phyloP scores from a whole-genome alignment of 2,113 vertebrate species.

The Arenaria interpres region DNA sequence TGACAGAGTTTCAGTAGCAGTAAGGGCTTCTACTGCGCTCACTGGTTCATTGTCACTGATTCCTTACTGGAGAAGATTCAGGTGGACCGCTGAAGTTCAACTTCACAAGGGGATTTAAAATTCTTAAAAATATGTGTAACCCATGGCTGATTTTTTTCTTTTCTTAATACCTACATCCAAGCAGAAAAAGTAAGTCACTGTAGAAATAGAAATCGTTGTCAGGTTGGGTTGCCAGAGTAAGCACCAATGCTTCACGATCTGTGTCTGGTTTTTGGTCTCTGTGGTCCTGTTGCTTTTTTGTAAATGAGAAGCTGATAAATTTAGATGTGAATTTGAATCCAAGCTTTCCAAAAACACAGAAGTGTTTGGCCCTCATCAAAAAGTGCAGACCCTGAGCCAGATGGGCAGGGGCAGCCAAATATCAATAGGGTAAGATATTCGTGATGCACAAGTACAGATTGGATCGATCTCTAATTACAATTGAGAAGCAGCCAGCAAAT shows the following conservation, averaged over 20 bases:
- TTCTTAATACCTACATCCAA: neutral
- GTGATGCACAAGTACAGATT: neutral
- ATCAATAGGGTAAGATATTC: neutral
- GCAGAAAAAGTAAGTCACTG: neutral
- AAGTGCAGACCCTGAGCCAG: neutral
- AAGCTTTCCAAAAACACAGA: neutral
- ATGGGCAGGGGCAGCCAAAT: neutral
- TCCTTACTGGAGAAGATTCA: neutral
- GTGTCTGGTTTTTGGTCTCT: constrained; percentile 17
- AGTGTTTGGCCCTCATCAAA: neutral
- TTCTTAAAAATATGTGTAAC: neutral
- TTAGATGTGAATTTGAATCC: constrained; percentile 9
- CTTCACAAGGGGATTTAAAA: neutral
- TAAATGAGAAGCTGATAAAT: constrained; percentile 30
- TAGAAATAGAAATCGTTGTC: neutral
- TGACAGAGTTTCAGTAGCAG: neutral
- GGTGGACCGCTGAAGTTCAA: neutral
- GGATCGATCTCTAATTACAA: neutral
- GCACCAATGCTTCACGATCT: neutral
- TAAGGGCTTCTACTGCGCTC: neutral
- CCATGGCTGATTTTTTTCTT: neutral
- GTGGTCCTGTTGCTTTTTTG: constrained; percentile 2
- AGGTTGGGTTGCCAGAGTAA: neutral
- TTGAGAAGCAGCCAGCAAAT: neutral
- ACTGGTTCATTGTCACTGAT: neutral